Evolutionary conservation across 2,888 invertebrate genomes (phyloP).

Genomic region (Latrodectus hesperus): DNA sequence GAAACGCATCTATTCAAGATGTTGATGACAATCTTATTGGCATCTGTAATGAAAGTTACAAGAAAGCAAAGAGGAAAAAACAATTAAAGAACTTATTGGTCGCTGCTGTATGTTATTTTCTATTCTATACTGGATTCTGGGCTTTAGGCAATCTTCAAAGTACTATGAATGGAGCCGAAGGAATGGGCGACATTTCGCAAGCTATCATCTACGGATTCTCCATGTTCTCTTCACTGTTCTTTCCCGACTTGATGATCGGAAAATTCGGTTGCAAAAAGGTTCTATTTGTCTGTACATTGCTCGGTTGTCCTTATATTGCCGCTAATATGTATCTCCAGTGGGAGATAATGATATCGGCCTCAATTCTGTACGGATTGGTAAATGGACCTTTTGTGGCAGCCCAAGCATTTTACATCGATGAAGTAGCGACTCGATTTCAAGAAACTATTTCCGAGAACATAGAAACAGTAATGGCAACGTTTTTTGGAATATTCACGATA

Average conservation of each 20-base stretch:
- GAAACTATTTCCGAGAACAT: slow-evolving; percentile 7
- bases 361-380: slow-evolving; percentile 92
- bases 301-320: slow-evolving; percentile 95
- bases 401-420: slow-evolving; percentile 77
- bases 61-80: neutral
- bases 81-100: slow-evolving; percentile 83
- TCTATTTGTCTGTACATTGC: slow-evolving; percentile 90
- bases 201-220: slow-evolving; percentile 93
- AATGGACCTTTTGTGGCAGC: slow-evolving; percentile 99
- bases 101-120: slow-evolving; percentile 78
- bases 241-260: slow-evolving; percentile 93
- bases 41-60: too few relatives aligned
- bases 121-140: slow-evolving; percentile 96
- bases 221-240: slow-evolving; percentile 96
- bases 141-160: slow-evolving; percentile 94
- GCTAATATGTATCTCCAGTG: slow-evolving; percentile 92
- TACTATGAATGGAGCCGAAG: slow-evolving; percentile 91
- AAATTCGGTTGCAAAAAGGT: slow-evolving; percentile 97
- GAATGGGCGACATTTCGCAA: slow-evolving; percentile 91
- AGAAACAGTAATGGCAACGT: slow-evolving; percentile 92
- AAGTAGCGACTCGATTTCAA: slow-evolving; percentile 55
- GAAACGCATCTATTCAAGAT: too few relatives aligned
- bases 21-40: too few relatives aligned
- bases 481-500: slow-evolving; percentile 99
- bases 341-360: slow-evolving; percentile 92